These are phyloP conservation scores for Brachionus paranguensis DNA, from an alignment of 1,140 invertebrate species.

Conservation along the genomic window DNA sequence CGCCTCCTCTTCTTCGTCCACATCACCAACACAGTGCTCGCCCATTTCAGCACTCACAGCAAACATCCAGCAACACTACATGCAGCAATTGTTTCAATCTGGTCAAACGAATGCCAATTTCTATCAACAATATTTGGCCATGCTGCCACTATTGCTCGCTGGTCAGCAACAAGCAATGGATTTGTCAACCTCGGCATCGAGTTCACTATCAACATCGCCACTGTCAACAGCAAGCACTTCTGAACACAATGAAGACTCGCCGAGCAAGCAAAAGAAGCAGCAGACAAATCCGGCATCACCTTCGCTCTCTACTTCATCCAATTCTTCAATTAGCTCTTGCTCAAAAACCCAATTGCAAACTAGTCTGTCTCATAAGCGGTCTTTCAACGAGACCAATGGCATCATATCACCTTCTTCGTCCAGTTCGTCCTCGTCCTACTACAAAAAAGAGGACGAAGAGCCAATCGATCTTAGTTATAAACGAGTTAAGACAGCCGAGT, in stretches of 20 bases:
- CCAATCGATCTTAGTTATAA: constrained; percentile 35
- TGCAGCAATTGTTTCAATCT: not conserved
- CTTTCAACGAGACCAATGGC: constrained; percentile 19
- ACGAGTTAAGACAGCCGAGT: constrained; percentile 12
- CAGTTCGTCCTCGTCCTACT: not conserved
- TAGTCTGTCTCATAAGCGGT: constrained; percentile 14
- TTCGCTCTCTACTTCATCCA: not conserved
- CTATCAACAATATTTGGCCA: not conserved
- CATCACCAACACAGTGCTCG: not conserved
- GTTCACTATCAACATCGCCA: not conserved
- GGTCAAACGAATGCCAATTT: not conserved
- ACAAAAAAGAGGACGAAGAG: not conserved
- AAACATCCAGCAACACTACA: constrained; percentile 9
- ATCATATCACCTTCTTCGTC: constrained; percentile 36
- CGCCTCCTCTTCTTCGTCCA: not conserved
- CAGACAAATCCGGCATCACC: not conserved
- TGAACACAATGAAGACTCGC: not conserved
- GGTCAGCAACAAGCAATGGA: not conserved
- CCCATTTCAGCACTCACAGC: not conserved
- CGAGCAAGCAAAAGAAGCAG: not conserved
- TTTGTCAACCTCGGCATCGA: not conserved
- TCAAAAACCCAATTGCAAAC: not conserved
- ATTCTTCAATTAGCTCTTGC: not conserved
- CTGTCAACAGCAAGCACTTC: not conserved
- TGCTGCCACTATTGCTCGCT: not conserved